phyloP scores from a whole-genome alignment of 1,140 invertebrate species.

The Pemphigus obesinymphae region DNA sequence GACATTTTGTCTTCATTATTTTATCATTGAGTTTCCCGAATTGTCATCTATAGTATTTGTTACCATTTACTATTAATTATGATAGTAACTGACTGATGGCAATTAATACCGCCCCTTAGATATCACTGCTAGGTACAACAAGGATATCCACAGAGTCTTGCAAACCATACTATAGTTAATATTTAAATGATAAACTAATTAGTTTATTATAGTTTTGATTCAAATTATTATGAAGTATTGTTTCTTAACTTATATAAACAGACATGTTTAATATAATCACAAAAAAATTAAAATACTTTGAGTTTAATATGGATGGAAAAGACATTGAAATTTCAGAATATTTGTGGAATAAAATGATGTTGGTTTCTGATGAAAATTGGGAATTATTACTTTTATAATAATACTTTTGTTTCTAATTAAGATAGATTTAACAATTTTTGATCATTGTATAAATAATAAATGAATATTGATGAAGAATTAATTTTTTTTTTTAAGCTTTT shows the following conservation, averaged over 20 bases:
- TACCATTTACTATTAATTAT: no score
- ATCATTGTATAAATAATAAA: not conserved
- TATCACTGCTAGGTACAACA: no score
- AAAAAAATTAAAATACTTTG: not conserved
- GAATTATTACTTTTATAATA: not conserved
- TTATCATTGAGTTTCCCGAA: no score
- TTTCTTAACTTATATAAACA: not conserved
- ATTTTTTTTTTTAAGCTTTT: not conserved
- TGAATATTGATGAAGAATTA: not conserved
- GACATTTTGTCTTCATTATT: no score
- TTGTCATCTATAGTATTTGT: no score
- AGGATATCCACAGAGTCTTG: no score
- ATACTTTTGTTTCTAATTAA: not conserved
- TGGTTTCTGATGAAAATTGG: not conserved
- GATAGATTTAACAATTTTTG: no score
- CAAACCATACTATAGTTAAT: no score
- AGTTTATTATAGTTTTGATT: not conserved
- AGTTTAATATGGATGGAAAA: not conserved
- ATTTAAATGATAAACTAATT: no score
- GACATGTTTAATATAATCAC: not conserved
- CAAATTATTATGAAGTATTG: not conserved
- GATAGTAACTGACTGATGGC: no score
- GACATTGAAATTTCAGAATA: not conserved
- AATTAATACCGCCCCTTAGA: no score
- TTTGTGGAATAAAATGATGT: conserved; percentile 3